A percentile compares a stretch with the other conserved stretches of the same genome.
Conservation (phyloP, 2,888 invertebrate genomes). For the Microdon myrmicae region DNA sequence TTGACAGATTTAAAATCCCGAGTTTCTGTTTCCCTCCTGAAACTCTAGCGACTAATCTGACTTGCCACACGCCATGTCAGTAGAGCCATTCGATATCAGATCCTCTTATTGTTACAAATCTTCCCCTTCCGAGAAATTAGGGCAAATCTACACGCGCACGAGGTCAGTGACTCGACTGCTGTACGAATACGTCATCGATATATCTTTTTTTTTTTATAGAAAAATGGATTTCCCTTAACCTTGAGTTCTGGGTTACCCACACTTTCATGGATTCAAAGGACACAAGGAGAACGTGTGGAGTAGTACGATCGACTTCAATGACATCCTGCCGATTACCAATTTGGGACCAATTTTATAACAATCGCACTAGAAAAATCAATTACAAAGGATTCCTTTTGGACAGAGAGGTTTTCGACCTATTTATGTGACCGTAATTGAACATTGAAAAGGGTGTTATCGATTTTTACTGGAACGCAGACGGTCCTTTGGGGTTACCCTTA, state of each 20-base stretch:
- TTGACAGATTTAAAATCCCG: constrained; percentile 41
- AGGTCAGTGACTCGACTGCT: constrained; percentile 44
- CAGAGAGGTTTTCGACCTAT: constrained; percentile 25
- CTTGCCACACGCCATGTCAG: constrained; percentile 34
- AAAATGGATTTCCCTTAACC: constrained; percentile 29
- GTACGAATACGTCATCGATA: constrained; percentile 5
- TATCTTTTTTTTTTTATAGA: constrained; percentile 29
- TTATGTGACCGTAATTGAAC: constrained; percentile 39
- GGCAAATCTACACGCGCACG: constrained; percentile 20
- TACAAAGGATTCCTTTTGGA: constrained; percentile 16
- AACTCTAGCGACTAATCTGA: constrained; percentile 15
- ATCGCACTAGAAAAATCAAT: constrained; percentile 37
- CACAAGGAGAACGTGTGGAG: constrained; percentile 9
- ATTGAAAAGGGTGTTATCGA: constrained; percentile 38
- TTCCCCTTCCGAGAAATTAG: constrained; percentile 7
- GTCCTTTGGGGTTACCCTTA: constrained; percentile 9
- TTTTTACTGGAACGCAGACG: constrained; percentile 5
- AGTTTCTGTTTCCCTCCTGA: background rate
- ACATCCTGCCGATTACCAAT: constrained; percentile 11
- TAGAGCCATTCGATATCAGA: constrained; percentile 31
- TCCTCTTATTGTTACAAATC: too few relatives aligned
- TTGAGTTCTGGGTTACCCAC: constrained; percentile 19
- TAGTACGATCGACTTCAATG: too few relatives aligned
- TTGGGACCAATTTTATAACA: constrained; percentile 18
- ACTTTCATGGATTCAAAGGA: background rate